Evolutionary conservation across 2,888 invertebrate species (phyloP), one percentile per base, ranked within the genome.

Genomic region (Unio pictorum): DNA sequence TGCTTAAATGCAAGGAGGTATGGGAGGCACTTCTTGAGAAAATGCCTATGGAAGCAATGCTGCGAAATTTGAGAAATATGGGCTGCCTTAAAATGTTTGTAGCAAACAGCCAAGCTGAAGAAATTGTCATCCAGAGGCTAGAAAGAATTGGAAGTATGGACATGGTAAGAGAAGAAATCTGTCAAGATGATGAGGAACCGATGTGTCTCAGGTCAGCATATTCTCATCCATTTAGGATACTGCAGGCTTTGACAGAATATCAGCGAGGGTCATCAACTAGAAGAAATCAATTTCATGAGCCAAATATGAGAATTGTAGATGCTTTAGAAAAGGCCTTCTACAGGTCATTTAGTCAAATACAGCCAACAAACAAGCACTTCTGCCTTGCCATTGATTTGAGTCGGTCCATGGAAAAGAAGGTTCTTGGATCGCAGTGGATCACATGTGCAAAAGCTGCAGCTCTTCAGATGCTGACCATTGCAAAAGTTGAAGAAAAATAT

Each of bases 1-100:
- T 94, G 73, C 90, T 94, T 61, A 94, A 93, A 79, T 91, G 92
- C 63, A 91, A 92, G 86, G 91, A 92, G 84, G 94, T 94, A 89
- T 88, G 91, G 82, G 80, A 91, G 15, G 84, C 86, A 3, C 81
- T 90, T 34, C 83, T 89, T n/a, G 74, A 84, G 62, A 70, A 84
- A 28, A 90, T 90, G 90, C 89, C 90, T 1, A 84, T 89, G 82
- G 89, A 88, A 8, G 90, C 90, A 0, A 76, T 89, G 81, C 82
- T 90, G n/a, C 75, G 89, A 26, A 89, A 89, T 71, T 79, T 90
- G 45, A 84, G 66, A 55, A 68, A 72, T 57, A 74, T 75, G 78
- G 68, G 69, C 20, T 60, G 45, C 4, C 60, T 78, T n/a, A 63
- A 56, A 65, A 59, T 74, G 55, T 61, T 75, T n/a, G 68, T 63